A percentile compares a stretch with the other conserved stretches of the same genome.
Evolutionary conservation across 2,888 invertebrate species (phyloP).

Genomic region (Hirtodrosophila alboralis): DNA sequence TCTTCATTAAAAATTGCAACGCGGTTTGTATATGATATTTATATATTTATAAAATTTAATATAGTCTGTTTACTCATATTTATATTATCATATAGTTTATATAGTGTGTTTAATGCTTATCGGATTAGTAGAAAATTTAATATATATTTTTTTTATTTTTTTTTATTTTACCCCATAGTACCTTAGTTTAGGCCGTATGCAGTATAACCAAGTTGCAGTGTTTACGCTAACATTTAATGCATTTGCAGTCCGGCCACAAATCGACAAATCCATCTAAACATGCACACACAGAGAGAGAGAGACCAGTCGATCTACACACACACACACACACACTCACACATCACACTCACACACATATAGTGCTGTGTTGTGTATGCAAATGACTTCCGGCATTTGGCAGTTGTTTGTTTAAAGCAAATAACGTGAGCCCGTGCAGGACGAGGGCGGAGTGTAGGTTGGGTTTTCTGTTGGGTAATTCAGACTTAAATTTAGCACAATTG

Average conservation of each 20-base stretch:
- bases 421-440: background rate
- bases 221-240: conserved; percentile 77
- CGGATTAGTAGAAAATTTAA: no score
- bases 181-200: conserved; percentile 3
- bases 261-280: conserved; percentile 79
- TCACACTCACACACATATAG: conserved; percentile 9
- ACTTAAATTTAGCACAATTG: conserved; percentile 58
- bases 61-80: no score
- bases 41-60: no score
- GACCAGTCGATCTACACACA: conserved; percentile 18
- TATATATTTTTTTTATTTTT: no score
- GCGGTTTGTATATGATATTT: no score
- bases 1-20: no score
- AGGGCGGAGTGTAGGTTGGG: background rate
- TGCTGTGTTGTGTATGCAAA: conserved; percentile 49
- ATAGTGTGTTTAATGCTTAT: no score
- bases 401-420: conserved; percentile 76
- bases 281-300: conserved; percentile 46
- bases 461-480: conserved; percentile 8
- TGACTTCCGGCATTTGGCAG: conserved; percentile 74
- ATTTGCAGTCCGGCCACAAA: conserved; percentile 73
- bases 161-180: no score
- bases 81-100: no score
- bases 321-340: conserved; percentile 2
- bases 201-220: conserved; percentile 54